Conservation (phyloP, 2,113 vertebrate genomes). For the Pseudorasbora parva region DNA sequence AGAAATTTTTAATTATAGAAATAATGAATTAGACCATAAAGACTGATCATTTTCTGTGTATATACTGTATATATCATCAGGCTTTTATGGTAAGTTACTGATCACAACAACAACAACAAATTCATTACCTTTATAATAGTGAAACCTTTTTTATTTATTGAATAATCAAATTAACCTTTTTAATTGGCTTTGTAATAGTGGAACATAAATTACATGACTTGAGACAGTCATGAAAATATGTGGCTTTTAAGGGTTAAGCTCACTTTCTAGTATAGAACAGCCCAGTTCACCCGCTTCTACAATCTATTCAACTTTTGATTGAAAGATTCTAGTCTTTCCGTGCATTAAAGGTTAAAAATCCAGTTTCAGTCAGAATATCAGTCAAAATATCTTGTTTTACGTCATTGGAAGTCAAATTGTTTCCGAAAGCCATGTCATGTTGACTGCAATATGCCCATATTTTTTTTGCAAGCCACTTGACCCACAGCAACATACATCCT, state of each 20-base stretch:
- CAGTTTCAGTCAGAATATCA: not conserved
- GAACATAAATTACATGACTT: no score
- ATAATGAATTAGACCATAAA: not conserved
- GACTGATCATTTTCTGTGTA: no score
- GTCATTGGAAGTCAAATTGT: not conserved
- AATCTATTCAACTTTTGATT: not conserved
- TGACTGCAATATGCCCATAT: conserved; percentile 9
- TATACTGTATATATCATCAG: no score
- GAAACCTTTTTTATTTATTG: no score
- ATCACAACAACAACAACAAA: no score
- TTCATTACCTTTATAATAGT: no score
- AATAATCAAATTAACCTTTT: no score
- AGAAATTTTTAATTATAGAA: not conserved
- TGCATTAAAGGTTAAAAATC: not conserved
- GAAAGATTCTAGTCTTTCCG: not conserved
- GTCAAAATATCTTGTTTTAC: not conserved
- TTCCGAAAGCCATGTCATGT: not conserved
- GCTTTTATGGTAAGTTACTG: no score
- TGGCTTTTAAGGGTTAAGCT: not conserved
- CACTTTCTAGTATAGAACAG: not conserved
- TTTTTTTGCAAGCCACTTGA: not conserved
- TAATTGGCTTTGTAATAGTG: no score
- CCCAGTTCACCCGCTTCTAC: not conserved
- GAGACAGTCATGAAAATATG: no score
- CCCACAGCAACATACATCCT: not conserved